Evolutionary conservation across 2,888 invertebrate genomes (phyloP).

Genomic region (Spisula subtruncata): DNA sequence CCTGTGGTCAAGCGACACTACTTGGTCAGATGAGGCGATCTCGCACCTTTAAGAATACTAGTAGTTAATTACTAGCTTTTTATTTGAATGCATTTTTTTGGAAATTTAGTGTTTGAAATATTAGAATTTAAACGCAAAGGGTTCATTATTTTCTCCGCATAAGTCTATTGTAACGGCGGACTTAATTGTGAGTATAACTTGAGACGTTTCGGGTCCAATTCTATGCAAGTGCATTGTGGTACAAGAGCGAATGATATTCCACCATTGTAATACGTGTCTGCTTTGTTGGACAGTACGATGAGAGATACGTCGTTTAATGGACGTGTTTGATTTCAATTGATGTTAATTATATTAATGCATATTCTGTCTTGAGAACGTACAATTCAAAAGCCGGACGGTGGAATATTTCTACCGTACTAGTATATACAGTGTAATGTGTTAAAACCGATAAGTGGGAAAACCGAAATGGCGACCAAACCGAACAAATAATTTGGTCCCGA

Average conservation of each 20-base stretch:
- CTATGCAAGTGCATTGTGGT: background rate
- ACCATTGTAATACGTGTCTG: background rate
- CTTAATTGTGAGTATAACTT: background rate
- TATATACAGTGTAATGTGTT: no score
- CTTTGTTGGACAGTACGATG: background rate
- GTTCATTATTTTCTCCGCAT: constrained; percentile 35
- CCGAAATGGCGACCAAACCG: no score
- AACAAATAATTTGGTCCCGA: no score
- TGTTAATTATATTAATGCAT: background rate
- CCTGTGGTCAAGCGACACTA: background rate
- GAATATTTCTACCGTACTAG: no score
- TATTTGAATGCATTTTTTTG: background rate
- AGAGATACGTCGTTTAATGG: background rate
- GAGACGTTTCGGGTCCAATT: background rate
- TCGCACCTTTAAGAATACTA: constrained; percentile 5
- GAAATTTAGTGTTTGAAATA: background rate
- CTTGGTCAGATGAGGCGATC: background rate
- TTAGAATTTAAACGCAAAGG: background rate
- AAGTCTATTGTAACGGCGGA: constrained; percentile 31
- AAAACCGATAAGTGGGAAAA: no score
- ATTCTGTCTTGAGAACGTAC: no score
- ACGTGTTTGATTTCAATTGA: background rate
- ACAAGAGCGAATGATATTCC: background rate
- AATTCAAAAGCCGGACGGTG: no score
- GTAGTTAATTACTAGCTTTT: background rate